Base-by-base conservation (phyloP, 2,113 vertebrate species). In the Uria lomvia region DNA sequence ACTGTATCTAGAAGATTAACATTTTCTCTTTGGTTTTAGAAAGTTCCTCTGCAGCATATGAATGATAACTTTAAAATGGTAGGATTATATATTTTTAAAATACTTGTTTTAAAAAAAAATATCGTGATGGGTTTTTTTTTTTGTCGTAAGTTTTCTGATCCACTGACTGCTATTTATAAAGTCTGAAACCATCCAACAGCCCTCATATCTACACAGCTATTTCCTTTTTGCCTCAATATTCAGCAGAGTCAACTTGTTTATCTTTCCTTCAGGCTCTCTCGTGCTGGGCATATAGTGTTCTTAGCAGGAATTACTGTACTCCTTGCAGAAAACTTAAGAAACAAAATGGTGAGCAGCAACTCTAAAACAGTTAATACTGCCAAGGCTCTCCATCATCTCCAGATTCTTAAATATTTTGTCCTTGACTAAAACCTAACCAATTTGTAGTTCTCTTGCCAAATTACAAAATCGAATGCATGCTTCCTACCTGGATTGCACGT, bases 211-310 rank as follows among this genome's bases (percentile, higher is more conserved):
- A 52, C 52, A 66, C 40, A 93, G 26, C 29, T 84, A 13, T 90
- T 91, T 95, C 65, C 60, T 87, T 95, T 96, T 56, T 68, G 32
- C 52, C 56, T 87, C 40, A 91, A 7, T 87, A 60, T 90, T 89
- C 36, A 85, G 49, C 34, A 89, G 67, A 53, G 19, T 20, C 2
- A 0, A 26, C 40, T 91, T 91, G 30, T 71, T 86, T 95, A 67
- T 84, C 76, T 92, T 96, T 73, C 82, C n/a, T 95, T 77, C 56
- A 77, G 58, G 23, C 53, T 92, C 52, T 23, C 12, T 84, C 43
- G 20, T 45, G 42, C 60, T 89, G 73, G 40, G 6, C 30, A 6
- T 77, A 5, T 4, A 75, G 21, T 75, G 9, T 68, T 89, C 45
- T 67, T 63, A 29, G 15, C n/a, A 77, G 66, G 47, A 87, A n/a